Base-by-base conservation (phyloP, 2,888 invertebrate genomes). In the Zele albiditarsus region DNA sequence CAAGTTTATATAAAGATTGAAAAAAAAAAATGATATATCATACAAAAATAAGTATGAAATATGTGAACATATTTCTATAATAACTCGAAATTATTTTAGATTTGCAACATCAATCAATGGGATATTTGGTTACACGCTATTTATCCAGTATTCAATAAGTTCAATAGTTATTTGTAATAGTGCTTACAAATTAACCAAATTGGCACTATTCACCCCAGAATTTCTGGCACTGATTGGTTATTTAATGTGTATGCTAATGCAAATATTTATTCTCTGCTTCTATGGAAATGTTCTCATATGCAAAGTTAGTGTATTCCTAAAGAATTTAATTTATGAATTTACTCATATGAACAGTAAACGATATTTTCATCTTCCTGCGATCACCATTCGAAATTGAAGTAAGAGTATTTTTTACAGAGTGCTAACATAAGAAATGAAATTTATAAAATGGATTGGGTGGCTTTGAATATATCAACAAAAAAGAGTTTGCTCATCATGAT, bases 201-300 rank as follows among this genome's bases (percentile, higher is more conserved):
- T 68, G 5, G 20, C 12, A 16, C 10, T 42, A 10, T 23, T 74
- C 8, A 68, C 71, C 10, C 20, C 66, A 2, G 75, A 71, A 73
- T 78, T 78, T 25, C n/a, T 57, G n/a, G 46, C 25, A 12, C 14
- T 70, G 28, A 31, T 63, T 0, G 20, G 67, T 10, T 78, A 78
- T 63, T 28, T 78, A 16, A 28, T 63, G 23, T 60, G 60, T n/a
- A 62, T 77, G 62, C 31, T 62, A 16, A 33, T 62, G 38, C 67
- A 77, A 53, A 72, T 77, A 72, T 74, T 74, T 63, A 53, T 77
- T 12, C 58, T 63, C 25, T 77, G 77, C 63, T 77, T 31, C 20
- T 74, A 77, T 46, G 77, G 77, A 23, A 49, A 65, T 23, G 53
- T 70, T 69, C 68, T 77, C 12, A 77, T 63, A 0, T 12, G 46